Base-by-base conservation (phyloP, 2,888 invertebrate genomes). In the Xanthorhoe designata region DNA sequence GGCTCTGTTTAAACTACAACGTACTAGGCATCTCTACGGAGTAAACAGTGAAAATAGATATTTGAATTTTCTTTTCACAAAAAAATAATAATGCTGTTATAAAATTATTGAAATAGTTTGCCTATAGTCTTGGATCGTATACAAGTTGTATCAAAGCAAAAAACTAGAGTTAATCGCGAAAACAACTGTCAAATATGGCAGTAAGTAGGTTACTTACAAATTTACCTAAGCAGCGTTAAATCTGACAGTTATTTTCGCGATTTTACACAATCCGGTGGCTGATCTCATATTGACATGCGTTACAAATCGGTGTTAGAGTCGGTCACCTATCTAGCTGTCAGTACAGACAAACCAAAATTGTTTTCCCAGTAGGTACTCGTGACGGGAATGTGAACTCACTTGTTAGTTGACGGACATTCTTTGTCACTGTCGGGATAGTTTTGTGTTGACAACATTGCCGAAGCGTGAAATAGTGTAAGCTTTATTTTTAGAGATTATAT, bases 341-440 rank as follows among this genome's bases (percentile, higher is more conserved):
- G 77, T 80, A 81, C 79, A 81, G 83, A 79, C 76, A 75, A 75
- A 82, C 76, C 81, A 78, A 83, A 83, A 85, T 84, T 82, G 83
- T 84, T 85, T 82, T 77, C 77, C 73, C 70, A 70, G 69, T 72
- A 76, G 75, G 75, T 80, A 81, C 80, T 79, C 77, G 83, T 85
- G 86, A 83, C 77, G 60, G 62, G 82, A 85, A 84, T 79, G 71
- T 69, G 75, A 79, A 79, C 66, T 64, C 75, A 80, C 78, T 80
- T 80, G 75, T 80, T 79, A 75, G 77, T 75, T 76, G 72, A 75
- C 75, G 72, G n/a, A 73, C 75, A 74, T 69, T 76, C 68, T 76
- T 77, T 79, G 78, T 78, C 79, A 80, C 78, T 71, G 73, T 70
- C 69, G 69, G 63, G 70, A 64, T 61, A 69, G 24, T 17, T 32